These are phyloP conservation scores for Lordiphosa collinella DNA, from an alignment of 1,140 invertebrate species.

Conservation along the genomic window DNA sequence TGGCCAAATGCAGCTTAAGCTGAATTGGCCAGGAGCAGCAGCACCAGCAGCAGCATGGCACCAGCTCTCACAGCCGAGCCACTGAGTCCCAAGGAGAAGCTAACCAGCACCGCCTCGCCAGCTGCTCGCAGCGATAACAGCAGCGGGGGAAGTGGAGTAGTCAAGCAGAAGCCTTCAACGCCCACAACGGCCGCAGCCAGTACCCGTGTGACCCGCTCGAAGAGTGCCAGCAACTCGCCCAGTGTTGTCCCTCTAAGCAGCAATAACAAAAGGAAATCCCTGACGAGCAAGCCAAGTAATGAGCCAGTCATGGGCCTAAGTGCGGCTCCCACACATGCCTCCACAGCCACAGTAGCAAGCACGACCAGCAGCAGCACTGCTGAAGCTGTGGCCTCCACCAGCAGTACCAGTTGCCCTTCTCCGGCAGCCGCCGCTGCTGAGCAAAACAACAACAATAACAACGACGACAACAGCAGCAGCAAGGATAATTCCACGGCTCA, in stretches of 20 bases:
- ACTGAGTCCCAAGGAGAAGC: slow-evolving; percentile 75
- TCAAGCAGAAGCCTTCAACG: slow-evolving; percentile 40
- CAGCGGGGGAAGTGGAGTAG: slow-evolving; percentile 1
- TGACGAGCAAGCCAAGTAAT: slow-evolving; percentile 31
- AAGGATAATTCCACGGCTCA: slow-evolving; percentile 67
- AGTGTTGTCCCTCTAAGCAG: slow-evolving; percentile 11
- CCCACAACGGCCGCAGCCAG: slow-evolving; percentile 37
- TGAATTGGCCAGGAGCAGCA: slow-evolving; percentile 23
- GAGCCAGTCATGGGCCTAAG: slow-evolving; percentile 68
- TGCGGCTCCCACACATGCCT: slow-evolving; percentile 46
- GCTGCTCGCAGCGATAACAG: slow-evolving; percentile 49
- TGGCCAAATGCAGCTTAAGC: slow-evolving; percentile 27
- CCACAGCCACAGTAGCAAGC: slow-evolving; percentile 12
- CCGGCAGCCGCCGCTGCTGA: slow-evolving; percentile 7
- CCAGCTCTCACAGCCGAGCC: slow-evolving; percentile 82
- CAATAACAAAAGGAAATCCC: slow-evolving; percentile 34
- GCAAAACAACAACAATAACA: slow-evolving; percentile 6
- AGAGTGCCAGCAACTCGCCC: slow-evolving; percentile 27
- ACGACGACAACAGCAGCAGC: slow-evolving; percentile 34
- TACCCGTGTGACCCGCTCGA: slow-evolving; percentile 65
- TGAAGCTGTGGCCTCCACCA: slow-evolving; percentile 32
- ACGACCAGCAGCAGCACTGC: neutral
- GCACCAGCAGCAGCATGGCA: slow-evolving; percentile 80
- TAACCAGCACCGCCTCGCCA: slow-evolving; percentile 59
- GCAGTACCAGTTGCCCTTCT: slow-evolving; percentile 10